Evolutionary conservation across 2,888 invertebrate species (phyloP).

Genomic region (Aphodius granarius): DNA sequence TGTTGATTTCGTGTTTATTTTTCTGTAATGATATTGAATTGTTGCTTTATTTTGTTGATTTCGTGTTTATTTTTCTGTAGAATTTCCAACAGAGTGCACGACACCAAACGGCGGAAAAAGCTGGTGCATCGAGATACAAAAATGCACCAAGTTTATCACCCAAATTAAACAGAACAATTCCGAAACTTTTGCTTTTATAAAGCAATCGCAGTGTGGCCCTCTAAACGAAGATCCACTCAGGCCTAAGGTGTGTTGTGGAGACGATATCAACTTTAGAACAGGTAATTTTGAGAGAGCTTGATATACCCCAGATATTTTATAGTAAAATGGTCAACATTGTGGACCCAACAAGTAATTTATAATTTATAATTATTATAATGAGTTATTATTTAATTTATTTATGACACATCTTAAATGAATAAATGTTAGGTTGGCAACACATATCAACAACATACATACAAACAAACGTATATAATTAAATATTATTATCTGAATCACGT

Average conservation of each 20-base stretch:
- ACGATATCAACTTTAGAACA: constrained; percentile 7
- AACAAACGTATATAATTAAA: too few relatives aligned
- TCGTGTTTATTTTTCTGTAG: constrained; percentile 32
- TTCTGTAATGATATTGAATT: too few relatives aligned
- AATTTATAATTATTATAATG: too few relatives aligned
- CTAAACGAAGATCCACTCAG: constrained; percentile 35
- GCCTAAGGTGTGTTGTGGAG: constrained; percentile 49
- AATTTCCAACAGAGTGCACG: constrained; percentile 47
- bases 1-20: not conserved
- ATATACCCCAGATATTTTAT: too few relatives aligned
- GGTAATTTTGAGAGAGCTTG: not conserved
- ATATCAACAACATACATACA: too few relatives aligned
- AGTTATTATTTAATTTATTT: too few relatives aligned
- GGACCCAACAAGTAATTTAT: too few relatives aligned
- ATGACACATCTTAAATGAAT: too few relatives aligned
- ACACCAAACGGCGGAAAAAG: constrained; percentile 52
- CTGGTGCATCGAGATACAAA: constrained; percentile 51
- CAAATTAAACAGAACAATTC: constrained; percentile 40
- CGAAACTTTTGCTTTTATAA: constrained; percentile 39
- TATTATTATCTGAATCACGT: too few relatives aligned
- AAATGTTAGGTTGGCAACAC: too few relatives aligned
- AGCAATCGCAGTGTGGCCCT: constrained; percentile 43
- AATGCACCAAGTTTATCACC: constrained; percentile 50
- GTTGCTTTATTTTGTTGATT: constrained; percentile 13
- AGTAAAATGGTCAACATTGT: too few relatives aligned